Conservation (phyloP, 2,888 invertebrate species). For the Cephus runcator region DNA sequence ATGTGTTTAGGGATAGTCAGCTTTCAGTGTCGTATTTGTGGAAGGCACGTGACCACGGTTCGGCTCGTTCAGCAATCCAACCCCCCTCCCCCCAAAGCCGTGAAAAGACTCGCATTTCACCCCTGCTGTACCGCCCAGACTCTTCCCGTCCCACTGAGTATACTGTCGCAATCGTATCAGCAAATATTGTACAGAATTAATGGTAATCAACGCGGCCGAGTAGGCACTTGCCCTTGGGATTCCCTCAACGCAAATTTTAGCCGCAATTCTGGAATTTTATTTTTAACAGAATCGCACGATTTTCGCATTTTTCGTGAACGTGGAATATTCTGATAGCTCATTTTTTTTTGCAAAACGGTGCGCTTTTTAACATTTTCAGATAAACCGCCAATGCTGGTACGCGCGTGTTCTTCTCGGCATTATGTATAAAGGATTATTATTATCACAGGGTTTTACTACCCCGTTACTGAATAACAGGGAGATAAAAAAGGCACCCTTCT, state of each 20-base stretch:
- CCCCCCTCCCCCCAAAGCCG: background rate
- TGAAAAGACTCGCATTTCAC: conserved; percentile 8
- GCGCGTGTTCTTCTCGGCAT: background rate
- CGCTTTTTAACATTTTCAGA: background rate
- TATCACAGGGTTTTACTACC: background rate
- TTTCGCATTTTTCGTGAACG: background rate
- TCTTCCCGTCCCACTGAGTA: conserved; percentile 12
- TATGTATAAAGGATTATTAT: background rate
- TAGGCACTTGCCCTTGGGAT: background rate
- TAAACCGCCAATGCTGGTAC: background rate
- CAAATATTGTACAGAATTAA: conserved; percentile 44
- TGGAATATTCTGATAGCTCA: background rate
- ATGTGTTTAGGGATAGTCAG: conserved; percentile 37
- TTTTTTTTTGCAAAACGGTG: too few relatives aligned
- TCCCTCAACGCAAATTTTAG: background rate
- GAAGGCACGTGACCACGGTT: conserved; percentile 47
- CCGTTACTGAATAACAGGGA: background rate
- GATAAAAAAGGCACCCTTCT: background rate
- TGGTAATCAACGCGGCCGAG: conserved; percentile 30
- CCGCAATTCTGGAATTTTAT: too few relatives aligned
- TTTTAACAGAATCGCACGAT: too few relatives aligned
- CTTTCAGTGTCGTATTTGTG: conserved; percentile 38
- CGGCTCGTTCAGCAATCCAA: background rate
- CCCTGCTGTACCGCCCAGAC: background rate
- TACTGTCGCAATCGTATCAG: conserved; percentile 31